Evolutionary conservation across 1,140 invertebrate species (phyloP).

Genomic region (Trichonephila inaurata): DNA sequence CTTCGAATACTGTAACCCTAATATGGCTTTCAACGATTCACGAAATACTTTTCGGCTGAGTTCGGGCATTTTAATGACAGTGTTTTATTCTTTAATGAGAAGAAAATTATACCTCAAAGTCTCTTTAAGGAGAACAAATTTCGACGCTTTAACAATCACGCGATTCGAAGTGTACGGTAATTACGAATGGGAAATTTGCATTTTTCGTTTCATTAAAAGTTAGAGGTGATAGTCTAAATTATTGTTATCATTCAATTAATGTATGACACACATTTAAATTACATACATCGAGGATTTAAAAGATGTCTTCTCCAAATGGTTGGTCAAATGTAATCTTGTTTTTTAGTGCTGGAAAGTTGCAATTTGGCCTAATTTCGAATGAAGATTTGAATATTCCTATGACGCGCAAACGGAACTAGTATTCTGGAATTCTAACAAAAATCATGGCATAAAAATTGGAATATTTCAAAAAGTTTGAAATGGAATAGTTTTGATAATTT

Average conservation of each 20-base stretch:
- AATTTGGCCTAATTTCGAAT: too few relatives aligned
- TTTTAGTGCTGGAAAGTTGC: too few relatives aligned
- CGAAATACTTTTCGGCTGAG: neutral
- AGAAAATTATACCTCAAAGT: neutral
- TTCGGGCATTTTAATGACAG: neutral
- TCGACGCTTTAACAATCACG: neutral
- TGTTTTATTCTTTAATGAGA: neutral
- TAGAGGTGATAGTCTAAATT: neutral
- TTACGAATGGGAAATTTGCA: neutral
- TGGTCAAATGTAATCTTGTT: neutral
- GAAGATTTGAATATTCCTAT: too few relatives aligned
- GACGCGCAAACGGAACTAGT: too few relatives aligned
- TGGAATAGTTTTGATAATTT: too few relatives aligned
- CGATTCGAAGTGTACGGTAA: neutral
- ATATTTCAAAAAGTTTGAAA: too few relatives aligned
- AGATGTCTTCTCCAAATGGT: neutral
- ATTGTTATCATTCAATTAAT: neutral
- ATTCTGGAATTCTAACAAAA: too few relatives aligned
- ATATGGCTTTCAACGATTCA: too few relatives aligned
- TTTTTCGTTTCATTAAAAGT: neutral
- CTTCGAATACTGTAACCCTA: too few relatives aligned
- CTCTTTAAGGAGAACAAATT: neutral
- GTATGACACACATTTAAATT: neutral
- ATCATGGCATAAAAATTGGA: too few relatives aligned
- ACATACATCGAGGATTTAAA: neutral